Percentiles rank a stretch among this genome's conserved stretches.
These are phyloP conservation scores for Lemur catta DNA, from an alignment of 2,797 vertebrate species.

Conservation along the genomic window DNA sequence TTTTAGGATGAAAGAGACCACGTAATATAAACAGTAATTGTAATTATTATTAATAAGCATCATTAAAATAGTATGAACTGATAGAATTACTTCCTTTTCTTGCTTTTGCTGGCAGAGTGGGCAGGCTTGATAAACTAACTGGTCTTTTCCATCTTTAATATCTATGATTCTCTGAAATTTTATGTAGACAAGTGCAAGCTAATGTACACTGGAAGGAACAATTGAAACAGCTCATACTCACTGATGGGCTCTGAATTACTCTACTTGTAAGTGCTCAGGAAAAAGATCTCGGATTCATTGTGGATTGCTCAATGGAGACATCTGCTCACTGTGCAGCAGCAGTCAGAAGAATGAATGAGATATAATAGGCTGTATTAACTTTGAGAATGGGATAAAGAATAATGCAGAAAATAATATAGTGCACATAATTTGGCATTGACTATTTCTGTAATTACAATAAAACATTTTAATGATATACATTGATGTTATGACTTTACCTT, in stretches of 20 bases:
- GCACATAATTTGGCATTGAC: conserved; percentile 76
- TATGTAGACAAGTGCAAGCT: conserved; percentile 70
- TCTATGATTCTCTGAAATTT: conserved; percentile 72
- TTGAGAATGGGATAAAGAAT: conserved; percentile 79
- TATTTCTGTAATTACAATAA: conserved; percentile 76
- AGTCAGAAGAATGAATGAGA: conserved; percentile 81
- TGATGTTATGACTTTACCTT: conserved; percentile 78
- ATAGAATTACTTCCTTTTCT: conserved; percentile 42
- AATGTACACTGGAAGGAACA: conserved; percentile 73
- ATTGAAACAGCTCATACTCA: conserved; percentile 74
- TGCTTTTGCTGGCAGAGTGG: conserved; percentile 26
- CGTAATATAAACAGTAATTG: background rate
- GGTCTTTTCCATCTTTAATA: conserved; percentile 62
- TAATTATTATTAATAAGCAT: conserved; percentile 46
- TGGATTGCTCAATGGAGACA: conserved; percentile 80
- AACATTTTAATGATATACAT: conserved; percentile 77
- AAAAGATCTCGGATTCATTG: conserved; percentile 82
- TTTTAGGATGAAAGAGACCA: conserved; percentile 19
- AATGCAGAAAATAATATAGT: conserved; percentile 76
- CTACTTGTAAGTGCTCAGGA: conserved; percentile 78
- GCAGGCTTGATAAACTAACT: conserved; percentile 32
- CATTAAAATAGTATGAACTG: conserved; percentile 1
- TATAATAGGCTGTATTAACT: conserved; percentile 76
- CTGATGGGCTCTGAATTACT: conserved; percentile 82
- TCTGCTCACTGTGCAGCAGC: conserved; percentile 80